These are phyloP conservation scores for Rallus limicola DNA, from an alignment of 2,113 vertebrate genomes.

Conservation along the genomic window DNA sequence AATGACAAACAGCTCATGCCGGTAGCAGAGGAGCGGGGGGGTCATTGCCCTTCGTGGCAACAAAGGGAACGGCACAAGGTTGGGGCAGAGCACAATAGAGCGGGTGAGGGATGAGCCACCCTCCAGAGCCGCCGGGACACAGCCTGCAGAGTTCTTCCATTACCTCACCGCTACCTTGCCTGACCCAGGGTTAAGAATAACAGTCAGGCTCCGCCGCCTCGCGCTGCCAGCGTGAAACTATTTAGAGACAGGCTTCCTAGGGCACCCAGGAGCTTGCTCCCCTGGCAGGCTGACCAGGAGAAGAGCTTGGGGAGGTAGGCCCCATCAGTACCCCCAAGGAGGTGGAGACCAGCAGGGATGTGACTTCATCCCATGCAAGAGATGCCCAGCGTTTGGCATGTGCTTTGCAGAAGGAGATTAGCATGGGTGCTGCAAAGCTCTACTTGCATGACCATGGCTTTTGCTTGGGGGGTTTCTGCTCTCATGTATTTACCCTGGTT, in stretches of 20 bases:
- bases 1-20: neutral
- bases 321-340: neutral
- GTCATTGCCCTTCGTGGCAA: neutral
- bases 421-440: neutral
- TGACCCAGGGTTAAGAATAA: slow-evolving; percentile 50
- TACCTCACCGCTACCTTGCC: slow-evolving; percentile 23
- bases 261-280: neutral
- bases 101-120: neutral
- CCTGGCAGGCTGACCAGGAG: neutral
- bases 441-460: neutral
- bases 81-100: rapidly evolving
- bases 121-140: neutral
- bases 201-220: neutral
- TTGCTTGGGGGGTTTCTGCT: neutral
- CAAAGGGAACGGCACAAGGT: neutral
- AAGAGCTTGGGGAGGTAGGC: neutral
- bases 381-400: neutral
- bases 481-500: slow-evolving; percentile 15
- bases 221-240: neutral
- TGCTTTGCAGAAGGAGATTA: neutral
- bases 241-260: neutral
- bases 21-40: neutral
- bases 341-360: neutral
- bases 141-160: neutral
- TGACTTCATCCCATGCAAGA: neutral